Percentiles rank a stretch among this genome's conserved stretches.
Conservation (phyloP, 2,113 vertebrate genomes). For the Gulo gulo region DNA sequence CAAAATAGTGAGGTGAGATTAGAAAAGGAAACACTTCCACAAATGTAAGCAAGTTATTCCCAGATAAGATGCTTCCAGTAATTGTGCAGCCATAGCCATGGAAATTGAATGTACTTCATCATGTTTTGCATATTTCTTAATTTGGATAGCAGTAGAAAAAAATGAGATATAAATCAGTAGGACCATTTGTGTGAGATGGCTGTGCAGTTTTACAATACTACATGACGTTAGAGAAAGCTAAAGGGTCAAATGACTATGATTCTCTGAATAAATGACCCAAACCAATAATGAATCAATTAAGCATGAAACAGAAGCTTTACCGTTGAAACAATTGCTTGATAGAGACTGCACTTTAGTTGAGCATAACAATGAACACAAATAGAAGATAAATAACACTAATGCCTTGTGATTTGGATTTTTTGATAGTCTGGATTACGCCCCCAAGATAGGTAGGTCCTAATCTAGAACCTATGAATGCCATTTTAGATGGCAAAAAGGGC, state of each 20-base stretch:
- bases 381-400: neutral
- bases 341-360: neutral
- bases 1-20: neutral
- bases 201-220: neutral
- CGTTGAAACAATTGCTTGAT: neutral
- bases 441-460: neutral
- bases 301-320: neutral
- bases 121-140: neutral
- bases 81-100: neutral
- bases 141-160: neutral
- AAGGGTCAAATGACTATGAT: neutral
- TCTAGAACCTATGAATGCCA: neutral
- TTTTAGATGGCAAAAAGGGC: neutral
- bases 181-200: neutral
- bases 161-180: neutral
- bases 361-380: neutral
- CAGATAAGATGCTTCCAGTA: neutral
- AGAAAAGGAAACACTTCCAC: neutral
- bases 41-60: neutral
- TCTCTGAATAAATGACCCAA: neutral
- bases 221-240: neutral
- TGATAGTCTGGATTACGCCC: neutral
- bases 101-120: neutral
- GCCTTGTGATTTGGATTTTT: neutral
- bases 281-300: neutral